phyloP scores from a whole-genome alignment of 2,888 invertebrate species.

The Diadegma fenestrale region DNA sequence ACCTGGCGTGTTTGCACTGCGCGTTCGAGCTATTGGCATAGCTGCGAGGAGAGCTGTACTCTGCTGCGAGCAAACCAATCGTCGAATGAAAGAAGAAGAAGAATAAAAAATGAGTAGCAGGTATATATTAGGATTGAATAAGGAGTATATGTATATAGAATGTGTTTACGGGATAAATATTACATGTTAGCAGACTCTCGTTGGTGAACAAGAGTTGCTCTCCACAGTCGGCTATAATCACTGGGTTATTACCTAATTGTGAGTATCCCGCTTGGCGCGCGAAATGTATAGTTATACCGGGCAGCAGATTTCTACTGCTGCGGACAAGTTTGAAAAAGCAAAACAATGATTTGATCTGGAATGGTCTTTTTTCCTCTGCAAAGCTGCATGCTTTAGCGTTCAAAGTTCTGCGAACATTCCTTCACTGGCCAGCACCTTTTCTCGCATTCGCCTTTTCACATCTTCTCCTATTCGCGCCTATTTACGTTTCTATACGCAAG shows the following conservation, averaged over 20 bases:
- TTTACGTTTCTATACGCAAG: not conserved
- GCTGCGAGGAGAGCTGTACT: constrained; percentile 19
- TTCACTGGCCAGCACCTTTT: constrained; percentile 9
- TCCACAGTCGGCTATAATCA: constrained; percentile 76
- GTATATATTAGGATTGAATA: constrained; percentile 20
- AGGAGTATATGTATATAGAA: constrained; percentile 1
- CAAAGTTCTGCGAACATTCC: constrained; percentile 4
- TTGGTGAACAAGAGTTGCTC: constrained; percentile 70
- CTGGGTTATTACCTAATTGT: constrained; percentile 81
- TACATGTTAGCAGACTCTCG: constrained; percentile 47
- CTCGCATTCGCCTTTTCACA: not conserved
- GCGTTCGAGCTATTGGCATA: constrained; percentile 59
- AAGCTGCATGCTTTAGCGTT: constrained; percentile 32
- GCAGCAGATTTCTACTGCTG: not conserved
- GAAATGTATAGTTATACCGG: constrained; percentile 63
- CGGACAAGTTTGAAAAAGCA: constrained; percentile 42
- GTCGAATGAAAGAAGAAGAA: constrained; percentile 69
- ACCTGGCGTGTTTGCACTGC: constrained; percentile 79
- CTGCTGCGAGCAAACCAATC: constrained; percentile 23
- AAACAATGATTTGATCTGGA: constrained; percentile 17
- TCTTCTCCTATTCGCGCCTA: not conserved
- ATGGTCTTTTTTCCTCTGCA: constrained; percentile 4
- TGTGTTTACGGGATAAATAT: constrained; percentile 8
- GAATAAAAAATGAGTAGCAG: constrained; percentile 69
- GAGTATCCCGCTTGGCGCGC: constrained; percentile 78